phyloP scores from a whole-genome alignment of 2,113 vertebrate genomes.

The Chionis minor region DNA sequence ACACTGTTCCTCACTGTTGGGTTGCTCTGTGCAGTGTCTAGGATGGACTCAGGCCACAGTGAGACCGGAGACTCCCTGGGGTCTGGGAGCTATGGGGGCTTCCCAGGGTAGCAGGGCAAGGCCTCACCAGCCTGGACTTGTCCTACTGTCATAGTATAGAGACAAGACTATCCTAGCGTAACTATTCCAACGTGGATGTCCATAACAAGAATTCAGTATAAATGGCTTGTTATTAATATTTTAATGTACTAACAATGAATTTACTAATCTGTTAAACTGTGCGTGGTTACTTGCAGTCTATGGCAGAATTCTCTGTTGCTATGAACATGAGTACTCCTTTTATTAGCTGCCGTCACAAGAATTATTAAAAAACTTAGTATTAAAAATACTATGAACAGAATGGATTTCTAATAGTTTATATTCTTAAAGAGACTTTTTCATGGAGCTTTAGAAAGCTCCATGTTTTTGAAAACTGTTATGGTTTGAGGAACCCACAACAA shows the following conservation, averaged over 20 bases:
- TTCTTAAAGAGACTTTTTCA: background rate
- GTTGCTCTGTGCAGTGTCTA: background rate
- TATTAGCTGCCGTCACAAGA: background rate
- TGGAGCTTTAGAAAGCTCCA: background rate
- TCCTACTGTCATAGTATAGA: rapidly evolving
- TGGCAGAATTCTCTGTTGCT: background rate
- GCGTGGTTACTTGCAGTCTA: background rate
- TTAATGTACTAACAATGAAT: background rate
- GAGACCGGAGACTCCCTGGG: too few relatives aligned
- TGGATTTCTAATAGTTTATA: background rate
- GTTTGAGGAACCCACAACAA: background rate
- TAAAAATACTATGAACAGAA: background rate
- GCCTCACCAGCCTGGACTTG: background rate
- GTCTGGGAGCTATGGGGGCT: rapidly evolving
- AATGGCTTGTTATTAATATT: background rate
- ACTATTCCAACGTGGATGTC: background rate
- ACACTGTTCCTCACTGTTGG: background rate
- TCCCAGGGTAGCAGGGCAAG: background rate
- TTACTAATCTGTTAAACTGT: background rate
- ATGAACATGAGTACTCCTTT: background rate
- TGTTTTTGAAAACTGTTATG: background rate
- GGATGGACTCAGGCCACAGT: background rate
- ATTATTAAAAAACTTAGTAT: background rate
- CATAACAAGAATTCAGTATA: background rate
- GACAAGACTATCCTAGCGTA: background rate